phyloP scores from a whole-genome alignment of 2,113 vertebrate species.

The Cyphomyrus plagiostoma region DNA sequence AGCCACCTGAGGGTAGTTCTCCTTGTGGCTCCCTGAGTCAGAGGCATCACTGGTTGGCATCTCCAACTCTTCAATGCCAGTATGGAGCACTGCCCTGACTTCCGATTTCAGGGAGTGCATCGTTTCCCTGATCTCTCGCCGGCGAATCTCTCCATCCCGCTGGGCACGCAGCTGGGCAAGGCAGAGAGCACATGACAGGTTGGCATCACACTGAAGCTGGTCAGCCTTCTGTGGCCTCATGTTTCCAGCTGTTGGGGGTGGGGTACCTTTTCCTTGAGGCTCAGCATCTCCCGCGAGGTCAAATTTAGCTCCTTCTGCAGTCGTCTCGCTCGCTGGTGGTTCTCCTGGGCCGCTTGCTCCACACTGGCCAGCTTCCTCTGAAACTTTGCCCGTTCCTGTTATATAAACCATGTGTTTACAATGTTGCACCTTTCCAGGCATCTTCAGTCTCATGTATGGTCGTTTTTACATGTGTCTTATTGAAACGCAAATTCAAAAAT shows the following conservation, averaged over 20 bases:
- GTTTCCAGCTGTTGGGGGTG: neutral
- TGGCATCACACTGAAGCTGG: no score
- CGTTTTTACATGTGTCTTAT: neutral
- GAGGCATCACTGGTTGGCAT: conserved; percentile 39
- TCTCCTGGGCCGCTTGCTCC: conserved; percentile 43
- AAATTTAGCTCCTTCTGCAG: conserved; percentile 45
- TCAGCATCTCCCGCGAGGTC: conserved; percentile 38
- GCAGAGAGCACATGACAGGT: neutral
- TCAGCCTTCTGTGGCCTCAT: neutral
- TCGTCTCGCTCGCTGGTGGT: conserved; percentile 35
- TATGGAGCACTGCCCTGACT: conserved; percentile 60
- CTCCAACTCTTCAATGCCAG: conserved; percentile 44
- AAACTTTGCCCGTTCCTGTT: conserved; percentile 39
- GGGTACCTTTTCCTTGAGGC: conserved; percentile 53
- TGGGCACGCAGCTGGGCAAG: conserved; percentile 51
- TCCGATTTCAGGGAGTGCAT: conserved; percentile 57
- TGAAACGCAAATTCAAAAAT: neutral
- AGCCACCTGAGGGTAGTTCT: conserved; percentile 42
- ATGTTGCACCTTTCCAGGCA: neutral
- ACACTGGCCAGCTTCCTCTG: conserved; percentile 42
- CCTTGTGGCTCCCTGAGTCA: conserved; percentile 47
- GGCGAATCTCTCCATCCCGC: conserved; percentile 51
- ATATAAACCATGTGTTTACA: conserved; percentile 39
- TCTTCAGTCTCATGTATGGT: neutral
- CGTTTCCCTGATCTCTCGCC: conserved; percentile 53